Conservation (phyloP, 2,113 vertebrate species). For the Amphiprion percula region DNA sequence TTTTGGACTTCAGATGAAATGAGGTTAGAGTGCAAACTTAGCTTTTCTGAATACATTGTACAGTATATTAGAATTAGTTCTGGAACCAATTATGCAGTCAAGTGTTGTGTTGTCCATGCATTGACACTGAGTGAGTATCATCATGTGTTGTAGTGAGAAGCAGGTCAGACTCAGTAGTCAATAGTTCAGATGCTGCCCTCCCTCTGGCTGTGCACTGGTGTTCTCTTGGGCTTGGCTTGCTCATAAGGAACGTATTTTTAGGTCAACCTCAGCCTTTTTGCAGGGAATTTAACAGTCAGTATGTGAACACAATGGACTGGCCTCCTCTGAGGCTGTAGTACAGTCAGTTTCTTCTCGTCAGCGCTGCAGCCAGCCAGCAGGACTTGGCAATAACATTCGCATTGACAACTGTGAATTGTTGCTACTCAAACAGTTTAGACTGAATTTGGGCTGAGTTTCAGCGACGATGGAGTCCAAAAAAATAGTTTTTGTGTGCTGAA, state of each 20-base stretch:
- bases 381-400: neutral
- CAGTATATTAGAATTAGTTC: too few relatives aligned
- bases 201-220: neutral
- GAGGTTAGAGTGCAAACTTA: too few relatives aligned
- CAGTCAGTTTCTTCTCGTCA: neutral
- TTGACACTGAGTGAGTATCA: too few relatives aligned
- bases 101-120: too few relatives aligned
- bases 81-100: too few relatives aligned
- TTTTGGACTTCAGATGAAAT: too few relatives aligned
- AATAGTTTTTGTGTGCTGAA: too few relatives aligned
- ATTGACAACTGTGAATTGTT: slow-evolving; percentile 12
- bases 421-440: neutral
- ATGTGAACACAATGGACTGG: neutral
- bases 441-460: neutral
- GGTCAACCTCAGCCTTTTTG: neutral
- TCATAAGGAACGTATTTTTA: slow-evolving; percentile 11
- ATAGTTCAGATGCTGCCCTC: neutral
- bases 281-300: neutral
- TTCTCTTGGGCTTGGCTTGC: neutral
- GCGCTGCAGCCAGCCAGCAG: neutral
- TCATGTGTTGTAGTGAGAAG: too few relatives aligned
- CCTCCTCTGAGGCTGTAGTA: neutral
- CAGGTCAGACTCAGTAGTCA: too few relatives aligned
- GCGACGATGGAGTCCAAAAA: slow-evolving; percentile 8
- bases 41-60: too few relatives aligned